phyloP scores from a whole-genome alignment of 2,797 vertebrate genomes.

The Danio kyathit region DNA sequence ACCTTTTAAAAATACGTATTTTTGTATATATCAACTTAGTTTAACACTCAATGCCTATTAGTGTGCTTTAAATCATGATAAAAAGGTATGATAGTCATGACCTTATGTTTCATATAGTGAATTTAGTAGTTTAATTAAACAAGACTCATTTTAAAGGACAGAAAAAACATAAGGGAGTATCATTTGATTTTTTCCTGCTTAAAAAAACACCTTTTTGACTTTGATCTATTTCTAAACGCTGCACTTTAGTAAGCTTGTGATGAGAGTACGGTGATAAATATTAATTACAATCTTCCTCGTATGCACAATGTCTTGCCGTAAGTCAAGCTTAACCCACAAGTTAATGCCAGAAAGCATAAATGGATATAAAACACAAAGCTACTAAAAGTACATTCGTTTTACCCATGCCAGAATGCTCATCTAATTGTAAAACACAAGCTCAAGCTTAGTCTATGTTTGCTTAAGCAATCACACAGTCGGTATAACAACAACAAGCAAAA shows the following conservation, averaged over 20 bases:
- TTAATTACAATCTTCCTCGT: neutral
- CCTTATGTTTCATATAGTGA: too few species aligned
- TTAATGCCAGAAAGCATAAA: neutral
- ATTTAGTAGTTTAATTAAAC: too few species aligned
- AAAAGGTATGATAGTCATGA: too few species aligned
- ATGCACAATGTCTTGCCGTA: neutral
- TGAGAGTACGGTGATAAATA: neutral
- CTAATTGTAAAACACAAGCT: constrained; percentile 2
- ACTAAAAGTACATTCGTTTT: neutral
- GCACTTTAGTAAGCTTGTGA: neutral
- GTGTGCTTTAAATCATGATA: too few species aligned
- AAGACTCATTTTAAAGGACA: too few species aligned
- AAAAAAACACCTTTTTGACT: too few species aligned
- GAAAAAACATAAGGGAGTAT: too few species aligned
- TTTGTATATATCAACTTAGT: too few species aligned
- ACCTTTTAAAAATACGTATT: too few species aligned
- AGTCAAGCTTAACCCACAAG: neutral
- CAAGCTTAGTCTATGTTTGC: constrained; percentile 8
- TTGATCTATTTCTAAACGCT: neutral
- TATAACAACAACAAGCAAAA: constrained; percentile 32
- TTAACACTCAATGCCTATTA: too few species aligned
- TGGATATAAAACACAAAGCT: too few species aligned
- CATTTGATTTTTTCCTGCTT: too few species aligned
- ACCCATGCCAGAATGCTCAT: constrained; percentile 1
- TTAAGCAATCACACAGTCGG: neutral